Evolutionary conservation across 2,888 invertebrate genomes (phyloP).

Genomic region (Erannis defoliaria): DNA sequence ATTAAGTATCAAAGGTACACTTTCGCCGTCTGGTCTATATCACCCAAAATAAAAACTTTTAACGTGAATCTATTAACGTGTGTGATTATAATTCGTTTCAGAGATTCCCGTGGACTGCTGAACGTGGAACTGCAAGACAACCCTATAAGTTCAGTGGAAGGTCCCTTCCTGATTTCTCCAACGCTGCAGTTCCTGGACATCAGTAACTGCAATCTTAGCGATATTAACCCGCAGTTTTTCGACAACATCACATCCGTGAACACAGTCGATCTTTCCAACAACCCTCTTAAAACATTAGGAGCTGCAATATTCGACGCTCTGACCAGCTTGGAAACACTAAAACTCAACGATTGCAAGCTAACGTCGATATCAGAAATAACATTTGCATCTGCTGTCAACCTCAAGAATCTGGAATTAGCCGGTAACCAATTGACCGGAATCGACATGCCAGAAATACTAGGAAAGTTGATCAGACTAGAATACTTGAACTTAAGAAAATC

Average conservation of each 20-base stretch:
- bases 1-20: background rate
- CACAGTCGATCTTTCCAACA: constrained; percentile 90
- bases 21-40: too few species aligned
- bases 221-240: constrained; percentile 88
- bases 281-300: constrained; percentile 87
- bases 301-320: constrained; percentile 88
- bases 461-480: constrained; percentile 87
- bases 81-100: constrained; percentile 62
- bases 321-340: constrained; percentile 88
- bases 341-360: constrained; percentile 89
- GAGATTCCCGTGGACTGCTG: constrained; percentile 89
- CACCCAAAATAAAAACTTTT: too few species aligned
- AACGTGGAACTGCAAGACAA: constrained; percentile 90
- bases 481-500: constrained; percentile 88
- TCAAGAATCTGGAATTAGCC: constrained; percentile 88
- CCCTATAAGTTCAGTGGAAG: constrained; percentile 87
- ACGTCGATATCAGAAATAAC: constrained; percentile 84
- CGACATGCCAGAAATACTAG: constrained; percentile 88
- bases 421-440: constrained; percentile 86
- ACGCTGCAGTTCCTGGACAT: constrained; percentile 90
- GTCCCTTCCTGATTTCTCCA: constrained; percentile 88
- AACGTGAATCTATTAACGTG: background rate
- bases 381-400: constrained; percentile 86
- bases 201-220: constrained; percentile 87
- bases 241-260: constrained; percentile 88